A percentile compares a stretch with the other conserved stretches of the same genome.
Conservation (phyloP, 2,888 invertebrate species). For the Cordilura impudica region DNA sequence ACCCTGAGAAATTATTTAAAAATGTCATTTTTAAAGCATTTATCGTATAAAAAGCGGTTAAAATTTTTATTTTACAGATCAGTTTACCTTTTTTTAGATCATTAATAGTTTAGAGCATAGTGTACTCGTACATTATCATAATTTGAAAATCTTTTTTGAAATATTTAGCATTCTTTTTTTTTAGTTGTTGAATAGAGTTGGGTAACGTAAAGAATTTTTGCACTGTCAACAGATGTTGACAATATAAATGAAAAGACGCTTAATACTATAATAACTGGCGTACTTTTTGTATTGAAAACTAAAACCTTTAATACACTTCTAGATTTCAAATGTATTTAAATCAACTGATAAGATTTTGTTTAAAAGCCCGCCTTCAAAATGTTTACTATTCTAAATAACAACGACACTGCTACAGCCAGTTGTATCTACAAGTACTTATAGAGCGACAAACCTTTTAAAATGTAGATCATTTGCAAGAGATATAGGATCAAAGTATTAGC, state of each 20-base stretch:
- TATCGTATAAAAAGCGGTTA: slow-evolving; percentile 7
- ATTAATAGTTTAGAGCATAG: too few species aligned
- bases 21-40: slow-evolving; percentile 28
- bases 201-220: slow-evolving; percentile 11
- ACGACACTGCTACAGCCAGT: background rate
- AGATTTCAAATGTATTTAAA: slow-evolving; percentile 61
- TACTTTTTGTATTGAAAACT: slow-evolving; percentile 60
- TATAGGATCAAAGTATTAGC: slow-evolving; percentile 62
- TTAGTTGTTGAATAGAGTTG: background rate
- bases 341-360: slow-evolving; percentile 59
- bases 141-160: slow-evolving; percentile 27
- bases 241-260: slow-evolving; percentile 46
- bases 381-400: slow-evolving; percentile 13
- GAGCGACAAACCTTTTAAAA: slow-evolving; percentile 49
- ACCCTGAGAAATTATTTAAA: slow-evolving; percentile 48
- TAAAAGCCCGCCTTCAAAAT: slow-evolving; percentile 61
- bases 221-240: slow-evolving; percentile 62
- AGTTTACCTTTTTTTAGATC: too few species aligned
- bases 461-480: slow-evolving; percentile 60
- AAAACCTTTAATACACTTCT: slow-evolving; percentile 54
- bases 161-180: slow-evolving; percentile 35
- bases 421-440: too few species aligned
- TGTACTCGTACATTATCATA: too few species aligned
- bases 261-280: slow-evolving; percentile 52
- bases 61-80: slow-evolving; percentile 27